Evolutionary conservation across 2,888 invertebrate species (phyloP), one percentile per base, ranked within the genome.

Genomic region (Macropis europaea): DNA sequence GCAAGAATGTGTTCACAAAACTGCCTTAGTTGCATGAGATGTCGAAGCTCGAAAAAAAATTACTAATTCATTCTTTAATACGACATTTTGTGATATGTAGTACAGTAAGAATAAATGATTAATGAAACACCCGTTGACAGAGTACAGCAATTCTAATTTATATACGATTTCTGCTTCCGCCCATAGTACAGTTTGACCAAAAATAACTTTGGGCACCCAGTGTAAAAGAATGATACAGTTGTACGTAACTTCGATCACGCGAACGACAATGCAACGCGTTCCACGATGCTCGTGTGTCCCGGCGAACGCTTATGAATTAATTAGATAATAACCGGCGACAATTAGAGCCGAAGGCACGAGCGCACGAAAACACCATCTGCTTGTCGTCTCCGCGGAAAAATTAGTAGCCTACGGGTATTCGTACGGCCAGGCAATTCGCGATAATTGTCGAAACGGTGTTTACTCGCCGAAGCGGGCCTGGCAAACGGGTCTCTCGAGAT

Each of bases 241-340:
- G 61, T 61, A 48, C 67, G 59, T 32, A 75, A 42, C 61, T 57
- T 34, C 61, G 72, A 56, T 73, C 80, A 73, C 80, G 73, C 73
- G 67, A 69, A 17, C 66, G 7, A 57, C 43, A 6, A 5, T 38
- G 56, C 42, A 32, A 15, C 43, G 61, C 28, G 72, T 63, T 56
- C 57, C 57, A 56, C 63, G 72, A 71, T 63, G 66, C 45, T 73
- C 67, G 36, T 68, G 53, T 56, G 62, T 53, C 67, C n/a, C 60
- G 77, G 81, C 68, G 81, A n/a, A 70, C 81, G 83, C 76, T 84
- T 79, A 84, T 82, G 85, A 87, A 87, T 87, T 87, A 87, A 87
- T 86, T 86, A 84, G 86, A 87, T 87, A 87, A 87, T 83, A 77
- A 86, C 82, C 83, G 72, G 73, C 81, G 77, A 74, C 87, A 87